phyloP scores from a whole-genome alignment of 2,888 invertebrate species.

The Melitaea athalia region DNA sequence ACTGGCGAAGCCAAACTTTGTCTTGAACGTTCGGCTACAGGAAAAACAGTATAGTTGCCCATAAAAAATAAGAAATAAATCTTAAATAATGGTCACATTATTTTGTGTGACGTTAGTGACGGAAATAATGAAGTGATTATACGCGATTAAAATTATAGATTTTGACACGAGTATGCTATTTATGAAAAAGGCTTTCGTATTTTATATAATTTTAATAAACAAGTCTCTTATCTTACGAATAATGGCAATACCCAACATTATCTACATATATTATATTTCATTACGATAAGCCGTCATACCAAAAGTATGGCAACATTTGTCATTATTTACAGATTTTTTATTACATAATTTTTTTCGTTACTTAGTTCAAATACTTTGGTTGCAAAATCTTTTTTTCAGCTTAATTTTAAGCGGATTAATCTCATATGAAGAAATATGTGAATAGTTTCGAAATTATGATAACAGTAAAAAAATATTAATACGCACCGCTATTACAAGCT shows the following conservation, averaged over 20 bases:
- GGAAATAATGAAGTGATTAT: constrained; percentile 21
- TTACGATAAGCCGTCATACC: background rate
- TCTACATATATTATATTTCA: background rate
- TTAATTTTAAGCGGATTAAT: too few species aligned
- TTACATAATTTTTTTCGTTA: background rate
- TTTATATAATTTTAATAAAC: background rate
- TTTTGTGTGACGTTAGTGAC: background rate
- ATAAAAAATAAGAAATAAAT: too few species aligned
- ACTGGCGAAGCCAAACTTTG: too few species aligned
- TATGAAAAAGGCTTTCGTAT: background rate
- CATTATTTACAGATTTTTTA: background rate
- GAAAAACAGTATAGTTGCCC: too few species aligned
- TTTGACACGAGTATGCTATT: constrained; percentile 12
- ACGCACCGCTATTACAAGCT: too few species aligned
- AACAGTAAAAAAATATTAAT: too few species aligned
- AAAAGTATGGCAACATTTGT: background rate
- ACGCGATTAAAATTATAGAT: constrained; percentile 13
- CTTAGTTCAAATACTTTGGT: background rate
- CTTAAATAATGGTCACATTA: background rate
- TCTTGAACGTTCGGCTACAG: too few species aligned
- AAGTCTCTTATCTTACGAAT: background rate
- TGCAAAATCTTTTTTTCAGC: background rate
- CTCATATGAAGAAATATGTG: too few species aligned
- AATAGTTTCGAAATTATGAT: too few species aligned
- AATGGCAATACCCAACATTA: background rate